These are phyloP conservation scores for Anneissia japonica DNA, from an alignment of 35 echinoderm and acorn worm genomes.

Conservation along the genomic window DNA sequence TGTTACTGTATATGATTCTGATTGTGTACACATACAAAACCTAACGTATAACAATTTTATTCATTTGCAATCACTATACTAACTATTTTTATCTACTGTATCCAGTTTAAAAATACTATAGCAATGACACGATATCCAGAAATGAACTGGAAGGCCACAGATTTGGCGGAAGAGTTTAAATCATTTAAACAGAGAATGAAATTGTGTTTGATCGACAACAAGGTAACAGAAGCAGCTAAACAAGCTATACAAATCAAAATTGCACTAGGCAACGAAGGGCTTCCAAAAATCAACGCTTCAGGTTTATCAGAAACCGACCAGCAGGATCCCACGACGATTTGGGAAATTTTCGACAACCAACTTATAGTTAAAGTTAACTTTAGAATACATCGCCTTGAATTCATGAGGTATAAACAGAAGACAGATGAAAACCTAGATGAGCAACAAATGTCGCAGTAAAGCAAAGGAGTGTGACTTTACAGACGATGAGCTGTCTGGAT, in stretches of 20 bases:
- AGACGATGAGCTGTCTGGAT: neutral
- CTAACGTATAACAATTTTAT: too few species aligned
- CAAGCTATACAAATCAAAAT: constrained; percentile 36
- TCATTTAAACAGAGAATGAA: constrained; percentile 25
- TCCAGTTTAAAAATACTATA: too few species aligned
- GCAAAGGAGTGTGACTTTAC: neutral
- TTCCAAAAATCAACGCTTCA: constrained; percentile 21
- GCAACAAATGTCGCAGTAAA: constrained; percentile 8
- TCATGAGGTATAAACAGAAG: constrained; percentile 39
- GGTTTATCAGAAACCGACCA: constrained; percentile 5
- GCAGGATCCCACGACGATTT: constrained; percentile 6
- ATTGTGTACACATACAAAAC: too few species aligned
- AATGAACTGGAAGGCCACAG: constrained; percentile 14
- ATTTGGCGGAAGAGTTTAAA: constrained; percentile 32
- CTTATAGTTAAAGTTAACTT: constrained; percentile 26
- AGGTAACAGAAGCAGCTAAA: constrained; percentile 15
- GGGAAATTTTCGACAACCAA: constrained; percentile 24
- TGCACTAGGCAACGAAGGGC: constrained; percentile 38
- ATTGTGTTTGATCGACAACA: constrained; percentile 18
- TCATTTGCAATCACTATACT: too few species aligned
- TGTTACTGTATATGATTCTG: too few species aligned
- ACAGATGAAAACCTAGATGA: constrained; percentile 14
- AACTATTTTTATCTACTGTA: too few species aligned
- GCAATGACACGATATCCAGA: constrained; percentile 34
- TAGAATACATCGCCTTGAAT: constrained; percentile 18